These are phyloP conservation scores for Emydoidea blandingii DNA, from an alignment of 2,797 vertebrate genomes.

Conservation along the genomic window DNA sequence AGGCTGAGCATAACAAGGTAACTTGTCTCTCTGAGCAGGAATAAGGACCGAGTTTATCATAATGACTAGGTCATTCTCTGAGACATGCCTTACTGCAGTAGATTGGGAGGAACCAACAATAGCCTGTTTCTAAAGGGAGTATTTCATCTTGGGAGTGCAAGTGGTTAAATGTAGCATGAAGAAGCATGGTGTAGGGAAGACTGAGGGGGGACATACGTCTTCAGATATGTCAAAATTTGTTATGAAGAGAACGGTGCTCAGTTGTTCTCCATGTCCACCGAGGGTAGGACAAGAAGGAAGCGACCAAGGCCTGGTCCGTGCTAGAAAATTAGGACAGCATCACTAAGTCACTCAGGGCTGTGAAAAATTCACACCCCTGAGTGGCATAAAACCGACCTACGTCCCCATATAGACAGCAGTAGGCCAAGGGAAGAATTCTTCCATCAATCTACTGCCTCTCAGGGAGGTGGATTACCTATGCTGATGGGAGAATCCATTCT, in stretches of 20 bases:
- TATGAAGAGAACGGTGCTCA: neutral
- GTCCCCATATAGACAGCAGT: neutral
- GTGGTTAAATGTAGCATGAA: neutral
- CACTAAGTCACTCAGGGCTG: neutral
- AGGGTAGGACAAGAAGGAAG: neutral
- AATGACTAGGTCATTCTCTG: rapidly evolving
- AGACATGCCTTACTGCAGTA: rapidly evolving
- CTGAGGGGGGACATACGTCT: neutral
- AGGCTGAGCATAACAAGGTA: slow-evolving; percentile 97
- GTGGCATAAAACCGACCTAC: neutral
- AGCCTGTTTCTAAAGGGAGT: neutral
- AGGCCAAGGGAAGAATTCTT: neutral
- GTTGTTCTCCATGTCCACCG: neutral
- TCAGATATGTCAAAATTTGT: neutral
- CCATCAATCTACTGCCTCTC: neutral
- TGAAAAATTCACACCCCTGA: neutral
- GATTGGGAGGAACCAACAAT: neutral
- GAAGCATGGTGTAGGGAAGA: neutral
- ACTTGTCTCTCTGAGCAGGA: rapidly evolving
- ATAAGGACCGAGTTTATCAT: rapidly evolving
- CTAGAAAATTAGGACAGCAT: neutral
- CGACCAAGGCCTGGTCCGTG: neutral
- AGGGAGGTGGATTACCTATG: neutral
- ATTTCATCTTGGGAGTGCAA: neutral
- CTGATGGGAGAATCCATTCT: neutral